These are phyloP conservation scores for Bombylius discolor DNA, from an alignment of 2,888 invertebrate genomes.

Conservation along the genomic window DNA sequence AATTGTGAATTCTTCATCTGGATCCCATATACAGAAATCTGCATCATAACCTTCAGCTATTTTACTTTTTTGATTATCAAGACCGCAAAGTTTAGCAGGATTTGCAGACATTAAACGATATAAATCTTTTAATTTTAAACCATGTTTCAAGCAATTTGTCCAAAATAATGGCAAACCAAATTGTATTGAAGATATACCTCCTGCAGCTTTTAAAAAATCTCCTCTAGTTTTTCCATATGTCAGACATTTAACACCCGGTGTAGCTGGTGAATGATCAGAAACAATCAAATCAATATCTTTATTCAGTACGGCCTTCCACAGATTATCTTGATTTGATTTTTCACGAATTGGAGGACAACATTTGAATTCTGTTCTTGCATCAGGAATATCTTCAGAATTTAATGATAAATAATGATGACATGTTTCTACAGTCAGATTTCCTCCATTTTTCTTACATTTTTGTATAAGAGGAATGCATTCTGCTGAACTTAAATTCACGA, in stretches of 20 bases:
- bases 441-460: slow-evolving; percentile 37
- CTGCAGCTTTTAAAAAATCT: slow-evolving; percentile 57
- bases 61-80: slow-evolving; percentile 48
- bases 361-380: slow-evolving; percentile 53
- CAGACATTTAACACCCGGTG: slow-evolving; percentile 45
- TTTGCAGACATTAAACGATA: slow-evolving; percentile 45
- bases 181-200: slow-evolving; percentile 60
- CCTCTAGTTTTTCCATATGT: slow-evolving; percentile 37
- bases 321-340: slow-evolving; percentile 44
- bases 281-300: slow-evolving; percentile 49
- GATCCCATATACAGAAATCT: slow-evolving; percentile 59
- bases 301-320: slow-evolving; percentile 49
- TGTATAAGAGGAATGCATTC: slow-evolving; percentile 45
- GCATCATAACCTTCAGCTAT: slow-evolving; percentile 52
- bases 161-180: slow-evolving; percentile 56
- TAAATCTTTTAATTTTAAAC: slow-evolving; percentile 42
- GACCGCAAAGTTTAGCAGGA: slow-evolving; percentile 49
- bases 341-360: slow-evolving; percentile 59
- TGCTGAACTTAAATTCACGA: slow-evolving; percentile 54
- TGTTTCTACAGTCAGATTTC: slow-evolving; percentile 54
- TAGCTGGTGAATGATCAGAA: slow-evolving; percentile 57
- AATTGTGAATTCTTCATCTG: slow-evolving; percentile 46
- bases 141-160: slow-evolving; percentile 46
- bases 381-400: slow-evolving; percentile 48
- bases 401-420: slow-evolving; percentile 60